Base-by-base conservation (phyloP, 2,797 vertebrate genomes). In the Aphelocoma californica region DNA sequence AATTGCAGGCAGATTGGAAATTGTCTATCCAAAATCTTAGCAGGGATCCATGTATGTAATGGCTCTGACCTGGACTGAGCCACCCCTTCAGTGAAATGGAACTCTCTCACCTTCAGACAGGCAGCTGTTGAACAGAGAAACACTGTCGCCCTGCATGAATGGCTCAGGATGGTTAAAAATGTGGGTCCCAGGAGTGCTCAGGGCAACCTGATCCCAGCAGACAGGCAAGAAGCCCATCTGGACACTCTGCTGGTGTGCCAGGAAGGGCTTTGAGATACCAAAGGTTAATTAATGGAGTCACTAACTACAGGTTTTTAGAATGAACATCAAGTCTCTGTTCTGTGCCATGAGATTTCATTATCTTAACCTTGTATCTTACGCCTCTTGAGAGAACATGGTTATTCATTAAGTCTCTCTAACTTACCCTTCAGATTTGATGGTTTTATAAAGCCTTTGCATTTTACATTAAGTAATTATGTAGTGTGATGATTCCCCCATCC, bases 121-220 rank as follows among this genome's bases (percentile, higher is more conserved):
- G 53, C 69, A 77, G 38, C 26, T 3, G 6, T 77, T 88, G 26
- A 10, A 18, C 26, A 29, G 34, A 28, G 29, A 12, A n/a, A 18
- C 0, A 1, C 47, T 73, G 57, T 48, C 14, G 14, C 57, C n/a
- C 53, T 38, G 31, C 0, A 0, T 18, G 38, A 42, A 12, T 6
- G 32, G 73, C 44, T 24, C 36, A 25, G 61, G 56, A 20, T 28
- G 28, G 32, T 45, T 77, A n/a, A 21, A 73, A 70, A 18, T 3
- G 1, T 2, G 50, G 7, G 9, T 36, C 25, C n/a, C 29, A 14
- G 38, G 23, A 18, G 40, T 1, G 2, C 26, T 42, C 1, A 2
- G 60, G 67, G 9, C 84, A 60, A 7, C 58, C 28, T 64, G 53
- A 42, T 81, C 61, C 61, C 61, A 31, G 40, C 9, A 32, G 38